Base-by-base conservation (phyloP, 2,113 vertebrate genomes). In the Amia ocellicauda region DNA sequence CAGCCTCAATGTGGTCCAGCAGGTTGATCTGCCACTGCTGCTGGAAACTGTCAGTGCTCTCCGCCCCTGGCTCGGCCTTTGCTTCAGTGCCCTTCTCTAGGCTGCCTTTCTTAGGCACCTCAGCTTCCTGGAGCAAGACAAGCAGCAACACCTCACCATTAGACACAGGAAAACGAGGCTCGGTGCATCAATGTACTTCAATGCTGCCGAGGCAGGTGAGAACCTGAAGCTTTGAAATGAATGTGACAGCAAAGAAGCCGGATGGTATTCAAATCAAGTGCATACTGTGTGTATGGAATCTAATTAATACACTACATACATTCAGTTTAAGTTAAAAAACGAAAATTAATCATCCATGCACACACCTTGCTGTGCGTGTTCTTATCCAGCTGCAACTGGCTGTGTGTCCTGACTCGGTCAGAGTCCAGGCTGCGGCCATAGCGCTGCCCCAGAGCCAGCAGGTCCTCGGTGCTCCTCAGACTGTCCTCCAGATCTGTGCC, bases 21-120 rank as follows among this genome's bases (percentile, higher is more conserved):
- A 99, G 88, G 79, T 98, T 97, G 50, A 96, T 91, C 75, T 94
- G 94, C 92, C 96, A 97, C 82, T 95, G 91, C 79, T 78, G 90
- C 78, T 88, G 87, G 0, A 92, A 91, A 68, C 83, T 88, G 71
- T 87, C 74, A n/a, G 82, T 71, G 49, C 86, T 88, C 41, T 91
- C 92, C 60, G 70, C 81, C 13, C 81, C 85, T 65, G 86, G 87
- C 66, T 81, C 85, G 74, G 66, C 71, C 67, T 82, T 63, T 78
- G 85, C 84, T 64, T 40, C 77, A 57, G 86, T 75, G 43, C 83
- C 78, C 74, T 80, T 93, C 75, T 63, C 83, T 74, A 28, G 86
- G 17, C 78, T 77, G 62, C 74, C 81, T 13, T 85, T 87, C 80
- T 85, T 93, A 7, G 85, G 73, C 14, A 74, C 70, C 64, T 83